phyloP scores from a whole-genome alignment of 2,888 invertebrate species.

The Merodon equestris region DNA sequence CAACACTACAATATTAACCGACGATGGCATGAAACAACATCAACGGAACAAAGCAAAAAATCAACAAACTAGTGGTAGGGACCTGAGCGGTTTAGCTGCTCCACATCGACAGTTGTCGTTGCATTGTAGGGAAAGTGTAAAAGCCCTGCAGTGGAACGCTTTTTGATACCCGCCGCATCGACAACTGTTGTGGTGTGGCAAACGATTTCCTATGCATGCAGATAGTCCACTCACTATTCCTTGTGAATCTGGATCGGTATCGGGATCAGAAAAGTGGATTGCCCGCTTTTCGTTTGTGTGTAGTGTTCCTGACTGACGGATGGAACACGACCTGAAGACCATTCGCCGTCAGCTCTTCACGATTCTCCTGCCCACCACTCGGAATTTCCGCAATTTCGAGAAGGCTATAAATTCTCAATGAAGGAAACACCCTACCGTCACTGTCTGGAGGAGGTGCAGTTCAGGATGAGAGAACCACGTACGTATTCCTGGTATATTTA shows the following conservation, averaged over 20 bases:
- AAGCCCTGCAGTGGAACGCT: slow-evolving; percentile 65
- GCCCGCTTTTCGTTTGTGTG: slow-evolving; percentile 32
- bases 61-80: slow-evolving; percentile 29
- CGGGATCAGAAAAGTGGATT: slow-evolving; percentile 35
- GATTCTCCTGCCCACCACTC: neutral
- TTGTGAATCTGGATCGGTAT: slow-evolving; percentile 39
- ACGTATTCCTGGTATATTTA: slow-evolving; percentile 61
- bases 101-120: no score
- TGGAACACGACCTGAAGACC: slow-evolving; percentile 42
- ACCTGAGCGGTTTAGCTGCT: slow-evolving; percentile 55
- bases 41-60: slow-evolving; percentile 21
- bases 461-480: slow-evolving; percentile 43
- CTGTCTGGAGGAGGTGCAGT: slow-evolving; percentile 24
- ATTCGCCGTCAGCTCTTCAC: slow-evolving; percentile 3
- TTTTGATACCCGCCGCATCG: slow-evolving; percentile 62
- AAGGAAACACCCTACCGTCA: slow-evolving; percentile 55
- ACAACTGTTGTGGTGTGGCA: slow-evolving; percentile 65
- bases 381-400: slow-evolving; percentile 61
- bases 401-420: slow-evolving; percentile 60
- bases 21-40: slow-evolving; percentile 55
- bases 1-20: slow-evolving; percentile 59
- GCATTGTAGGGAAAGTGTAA: no score
- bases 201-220: slow-evolving; percentile 66
- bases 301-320: slow-evolving; percentile 25
- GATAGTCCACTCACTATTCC: slow-evolving; percentile 36